Base-by-base conservation (phyloP, 2,888 invertebrate species). In the Aricia artaxerxes region DNA sequence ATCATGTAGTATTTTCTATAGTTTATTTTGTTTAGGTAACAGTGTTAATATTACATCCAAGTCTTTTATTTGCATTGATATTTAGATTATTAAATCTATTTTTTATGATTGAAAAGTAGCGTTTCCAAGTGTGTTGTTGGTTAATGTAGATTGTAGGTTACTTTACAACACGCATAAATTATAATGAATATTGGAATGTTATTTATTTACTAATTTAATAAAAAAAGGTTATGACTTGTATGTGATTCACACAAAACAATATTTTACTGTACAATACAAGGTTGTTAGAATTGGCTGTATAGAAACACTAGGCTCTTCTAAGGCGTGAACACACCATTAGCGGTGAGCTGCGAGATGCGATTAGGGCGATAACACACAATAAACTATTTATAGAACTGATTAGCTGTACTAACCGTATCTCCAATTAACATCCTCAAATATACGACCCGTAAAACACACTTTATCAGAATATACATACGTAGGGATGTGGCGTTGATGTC, bases 401-500 rank as follows among this genome's bases (percentile, higher is more conserved):
- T 83, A 82, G 79, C 81, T 78, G 78, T 79, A 81, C 82, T 81
- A 83, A 83, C 81, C 81, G 82, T 82, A 83, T 85, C 85, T 84
- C 88, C 86, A 89, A 90, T 91, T 90, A 90, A 88, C 87, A 84
- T 84, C 85, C 82, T 85, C 85, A 89, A 88, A 91, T 91, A 90
- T 91, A 90, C 88, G 87, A 86, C 85, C 84, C 88, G 88, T 92
- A 92, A 91, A 92, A 85, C 83, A 88, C 86, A 90, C 89, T 91
- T 76, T 91, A 92, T 92, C 92, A 88, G 85, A 87, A 83, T 76
- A 76, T 76, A 76, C 76, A 76, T 53, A 76, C 35, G 76, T 57
- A 57, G 76, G 76, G 76, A 57, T 57, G 76, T 9, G 35, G 53
- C 9, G 49, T 35, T 49, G 11, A 53, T 53, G 31, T 53, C 53